Evolutionary conservation across 1,140 invertebrate species (phyloP), one percentile per base, ranked within the genome.

Genomic region (Druon quercuslanigerum): DNA sequence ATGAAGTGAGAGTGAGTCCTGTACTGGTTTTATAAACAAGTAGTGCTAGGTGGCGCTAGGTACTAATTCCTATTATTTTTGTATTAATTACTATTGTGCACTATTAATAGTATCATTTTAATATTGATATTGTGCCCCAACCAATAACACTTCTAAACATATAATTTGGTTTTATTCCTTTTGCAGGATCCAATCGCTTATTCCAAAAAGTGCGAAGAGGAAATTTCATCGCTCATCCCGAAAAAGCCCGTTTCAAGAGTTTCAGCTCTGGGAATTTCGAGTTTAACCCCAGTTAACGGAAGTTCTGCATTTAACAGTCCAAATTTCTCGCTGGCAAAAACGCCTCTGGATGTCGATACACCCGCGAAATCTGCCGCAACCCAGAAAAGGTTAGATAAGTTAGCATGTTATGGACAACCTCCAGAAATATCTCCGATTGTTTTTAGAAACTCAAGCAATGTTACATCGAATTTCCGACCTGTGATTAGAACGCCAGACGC

Each of bases 401-500:
- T 92, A 0, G 77, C 83, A 40, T 75, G 76, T 11, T 91, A 90
- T 40, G 90, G 84, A 4, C 83, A 89, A 71, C 78, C 88, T 11
- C 83, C 86, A 5, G 74, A 84, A 46, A 51, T 89, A 9, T 88
- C 91, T 17, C 87, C 90, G 0, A 74, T 90, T 7, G 54, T 83
- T 0, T 70, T 85, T 19, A 83, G 79, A 12, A 87, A 86, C 0
- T 76, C 83, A 70, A 79, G 56, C 73, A 51, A 79, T 78, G 82
- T 88, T 3, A 85, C 76, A 9, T 85, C 84, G 9, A 83, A 86
- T 54, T 91, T 86, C 46, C 80, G 80, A 12, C 84, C 84, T 0
- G 75, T 84, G 8, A 70, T 80, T 33, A 12, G 76, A 17, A 71
- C 77, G 7, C 57, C 81, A 2, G 60, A 71, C 54, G n/a, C 14